Evolutionary conservation across 1,140 invertebrate genomes (phyloP).

Genomic region (Ditylenchus dipsaci): DNA sequence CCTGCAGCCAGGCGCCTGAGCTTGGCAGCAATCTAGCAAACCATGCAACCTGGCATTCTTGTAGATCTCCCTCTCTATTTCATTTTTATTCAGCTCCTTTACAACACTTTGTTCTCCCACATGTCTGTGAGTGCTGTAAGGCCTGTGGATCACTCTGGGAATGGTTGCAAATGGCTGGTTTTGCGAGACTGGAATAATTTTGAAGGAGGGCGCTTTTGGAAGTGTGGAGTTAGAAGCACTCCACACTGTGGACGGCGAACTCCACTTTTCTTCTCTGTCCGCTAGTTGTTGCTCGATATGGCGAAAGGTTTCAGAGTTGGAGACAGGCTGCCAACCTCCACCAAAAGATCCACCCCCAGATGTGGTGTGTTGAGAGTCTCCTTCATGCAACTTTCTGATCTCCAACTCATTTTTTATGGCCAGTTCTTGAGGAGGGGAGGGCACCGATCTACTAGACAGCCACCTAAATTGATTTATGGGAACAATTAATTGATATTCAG

Average conservation of each 20-base stretch:
- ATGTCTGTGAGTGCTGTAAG: background rate
- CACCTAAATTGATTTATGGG: too few relatives aligned
- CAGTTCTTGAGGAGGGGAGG: background rate
- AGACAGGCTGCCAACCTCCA: background rate
- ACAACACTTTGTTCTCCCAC: background rate
- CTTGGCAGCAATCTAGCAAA: constrained; percentile 23
- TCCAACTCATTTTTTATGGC: background rate
- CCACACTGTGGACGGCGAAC: background rate
- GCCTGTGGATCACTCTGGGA: background rate
- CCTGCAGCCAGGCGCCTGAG: constrained; percentile 17
- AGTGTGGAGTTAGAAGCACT: background rate
- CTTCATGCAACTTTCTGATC: background rate
- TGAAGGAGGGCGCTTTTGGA: background rate
- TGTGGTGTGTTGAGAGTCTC: background rate
- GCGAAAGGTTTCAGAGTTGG: background rate
- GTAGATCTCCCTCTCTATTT: background rate
- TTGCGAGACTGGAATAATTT: background rate
- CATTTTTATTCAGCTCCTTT: background rate
- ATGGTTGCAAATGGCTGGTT: too few relatives aligned
- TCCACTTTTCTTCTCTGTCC: background rate
- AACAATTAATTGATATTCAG: too few relatives aligned
- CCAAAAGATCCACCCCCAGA: background rate
- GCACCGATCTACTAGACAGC: too few relatives aligned
- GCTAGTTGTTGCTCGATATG: background rate
- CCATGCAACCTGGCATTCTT: background rate